Evolutionary conservation across 2,113 vertebrate genomes (phyloP).

Genomic region (Pollachius pollachius): DNA sequence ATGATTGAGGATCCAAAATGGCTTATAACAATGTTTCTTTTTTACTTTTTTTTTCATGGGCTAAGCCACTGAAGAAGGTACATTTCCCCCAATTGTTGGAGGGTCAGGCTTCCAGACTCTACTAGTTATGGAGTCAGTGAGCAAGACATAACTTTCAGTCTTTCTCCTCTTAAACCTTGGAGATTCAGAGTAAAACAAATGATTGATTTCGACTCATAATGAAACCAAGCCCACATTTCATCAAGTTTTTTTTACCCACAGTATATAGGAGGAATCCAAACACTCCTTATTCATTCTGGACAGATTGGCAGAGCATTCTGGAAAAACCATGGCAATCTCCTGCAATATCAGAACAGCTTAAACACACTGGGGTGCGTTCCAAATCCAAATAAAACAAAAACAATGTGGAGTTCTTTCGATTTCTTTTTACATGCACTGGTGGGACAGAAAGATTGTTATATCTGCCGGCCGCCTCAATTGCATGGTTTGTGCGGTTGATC

Average conservation of each 20-base stretch:
- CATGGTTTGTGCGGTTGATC: too few relatives aligned
- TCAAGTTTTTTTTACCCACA: constrained; percentile 25
- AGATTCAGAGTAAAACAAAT: constrained; percentile 29
- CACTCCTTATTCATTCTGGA: constrained; percentile 26
- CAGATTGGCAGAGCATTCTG: constrained; percentile 14
- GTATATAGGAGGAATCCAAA: constrained; percentile 46
- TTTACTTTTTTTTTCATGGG: constrained; percentile 18
- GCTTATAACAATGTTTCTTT: constrained; percentile 34
- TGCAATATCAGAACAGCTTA: constrained; percentile 19
- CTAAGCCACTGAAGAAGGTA: constrained; percentile 51
- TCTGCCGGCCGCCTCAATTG: too few relatives aligned
- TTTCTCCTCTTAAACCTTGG: constrained; percentile 31
- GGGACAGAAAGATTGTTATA: too few relatives aligned
- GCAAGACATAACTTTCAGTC: constrained; percentile 39
- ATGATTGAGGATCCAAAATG: constrained; percentile 35
- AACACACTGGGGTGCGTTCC: background rate
- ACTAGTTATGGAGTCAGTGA: constrained; percentile 33
- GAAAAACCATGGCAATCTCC: constrained; percentile 19
- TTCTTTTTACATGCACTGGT: too few relatives aligned
- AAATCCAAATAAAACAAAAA: too few relatives aligned
- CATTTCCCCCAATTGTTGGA: constrained; percentile 44
- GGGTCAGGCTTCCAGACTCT: constrained; percentile 34
- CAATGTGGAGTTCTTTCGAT: too few relatives aligned
- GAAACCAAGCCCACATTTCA: constrained; percentile 34
- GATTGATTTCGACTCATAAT: constrained; percentile 47